These are phyloP conservation scores for Paramormyrops hopkinsi DNA, from an alignment of 2,797 vertebrate species.

Conservation along the genomic window DNA sequence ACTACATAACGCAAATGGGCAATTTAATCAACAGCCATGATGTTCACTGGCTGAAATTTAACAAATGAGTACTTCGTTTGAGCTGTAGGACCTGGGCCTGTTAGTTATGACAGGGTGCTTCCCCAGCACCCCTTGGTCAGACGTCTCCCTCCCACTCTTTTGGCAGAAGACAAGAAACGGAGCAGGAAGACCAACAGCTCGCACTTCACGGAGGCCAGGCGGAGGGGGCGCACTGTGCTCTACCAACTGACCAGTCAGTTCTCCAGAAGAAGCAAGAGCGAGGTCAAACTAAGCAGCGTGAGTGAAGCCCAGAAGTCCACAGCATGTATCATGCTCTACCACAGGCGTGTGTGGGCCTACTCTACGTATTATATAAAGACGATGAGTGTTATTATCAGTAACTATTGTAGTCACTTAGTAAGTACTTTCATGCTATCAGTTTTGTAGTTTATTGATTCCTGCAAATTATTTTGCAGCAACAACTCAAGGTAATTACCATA, in stretches of 20 bases:
- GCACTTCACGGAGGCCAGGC: slow-evolving; percentile 68
- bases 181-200: slow-evolving; percentile 67
- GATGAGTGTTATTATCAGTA: not conserved
- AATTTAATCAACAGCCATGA: not conserved
- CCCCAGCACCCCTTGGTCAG: not conserved
- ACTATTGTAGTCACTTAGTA: not conserved
- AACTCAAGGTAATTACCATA: not conserved
- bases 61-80: not conserved
- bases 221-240: slow-evolving; percentile 72
- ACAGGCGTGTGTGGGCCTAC: not conserved
- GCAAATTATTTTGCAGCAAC: not conserved
- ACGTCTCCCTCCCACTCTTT: not conserved
- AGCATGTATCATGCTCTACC: not conserved
- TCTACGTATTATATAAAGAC: not conserved
- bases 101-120: not conserved
- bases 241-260: slow-evolving; percentile 78
- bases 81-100: not conserved
- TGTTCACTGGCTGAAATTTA: not conserved
- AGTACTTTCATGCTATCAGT: not conserved
- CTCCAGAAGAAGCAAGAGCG: slow-evolving; percentile 60
- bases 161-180: slow-evolving; percentile 64
- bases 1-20: not conserved
- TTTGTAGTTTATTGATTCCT: not conserved
- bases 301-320: slow-evolving; percentile 46
- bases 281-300: slow-evolving; percentile 77